phyloP scores from a whole-genome alignment of 1,140 invertebrate genomes.

The Cydia splendana region DNA sequence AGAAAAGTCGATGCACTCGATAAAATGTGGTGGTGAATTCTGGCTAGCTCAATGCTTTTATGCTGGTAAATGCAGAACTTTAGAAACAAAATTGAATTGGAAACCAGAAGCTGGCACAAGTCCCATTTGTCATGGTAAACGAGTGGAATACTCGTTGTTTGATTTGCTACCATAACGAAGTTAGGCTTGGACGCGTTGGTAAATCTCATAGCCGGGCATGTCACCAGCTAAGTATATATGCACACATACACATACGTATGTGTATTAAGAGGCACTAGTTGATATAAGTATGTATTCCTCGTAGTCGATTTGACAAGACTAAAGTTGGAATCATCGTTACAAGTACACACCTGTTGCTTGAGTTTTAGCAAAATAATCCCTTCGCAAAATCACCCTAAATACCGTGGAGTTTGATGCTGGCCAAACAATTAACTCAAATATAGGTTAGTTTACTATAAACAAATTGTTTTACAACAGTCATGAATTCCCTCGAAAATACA shows the following conservation, averaged over 20 bases:
- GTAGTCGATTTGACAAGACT: too few relatives aligned
- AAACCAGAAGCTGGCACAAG: slow-evolving; percentile 20
- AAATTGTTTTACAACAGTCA: too few relatives aligned
- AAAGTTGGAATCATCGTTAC: too few relatives aligned
- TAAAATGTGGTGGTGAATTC: slow-evolving; percentile 16
- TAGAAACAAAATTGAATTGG: slow-evolving; percentile 17
- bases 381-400: too few relatives aligned
- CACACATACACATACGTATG: neutral
- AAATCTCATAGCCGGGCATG: neutral
- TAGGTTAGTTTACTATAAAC: too few relatives aligned
- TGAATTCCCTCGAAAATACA: too few relatives aligned
- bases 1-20: slow-evolving; percentile 10
- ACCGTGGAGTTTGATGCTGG: too few relatives aligned
- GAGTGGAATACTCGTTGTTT: slow-evolving; percentile 16
- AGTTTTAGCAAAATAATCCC: too few relatives aligned
- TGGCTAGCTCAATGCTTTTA: slow-evolving; percentile 21
- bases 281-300: neutral
- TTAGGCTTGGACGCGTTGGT: slow-evolving; percentile 1
- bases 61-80: slow-evolving; percentile 19
- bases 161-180: slow-evolving; percentile 19
- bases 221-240: neutral
- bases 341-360: too few relatives aligned
- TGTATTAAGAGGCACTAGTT: neutral
- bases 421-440: too few relatives aligned
- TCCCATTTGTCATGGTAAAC: slow-evolving; percentile 21